These are phyloP conservation scores for Catotricha subobsoleta DNA, from an alignment of 2,888 invertebrate species.

Conservation along the genomic window DNA sequence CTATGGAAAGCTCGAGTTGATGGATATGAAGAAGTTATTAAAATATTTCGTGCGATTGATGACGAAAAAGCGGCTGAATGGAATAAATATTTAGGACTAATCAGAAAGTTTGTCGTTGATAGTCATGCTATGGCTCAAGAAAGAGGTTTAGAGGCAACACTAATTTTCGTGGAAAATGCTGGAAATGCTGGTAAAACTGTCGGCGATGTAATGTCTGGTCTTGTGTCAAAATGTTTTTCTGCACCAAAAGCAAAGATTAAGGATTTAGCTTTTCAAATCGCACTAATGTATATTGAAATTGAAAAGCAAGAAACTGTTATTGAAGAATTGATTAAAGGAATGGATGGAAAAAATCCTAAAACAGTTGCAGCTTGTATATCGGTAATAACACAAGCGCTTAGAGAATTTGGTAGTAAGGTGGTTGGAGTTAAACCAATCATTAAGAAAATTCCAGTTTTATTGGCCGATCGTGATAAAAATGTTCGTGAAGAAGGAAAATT, in stretches of 20 bases:
- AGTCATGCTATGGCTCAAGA: constrained; percentile 92
- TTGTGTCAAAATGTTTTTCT: constrained; percentile 83
- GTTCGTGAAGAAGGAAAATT: constrained; percentile 86
- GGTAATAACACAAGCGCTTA: constrained; percentile 55
- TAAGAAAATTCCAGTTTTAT: constrained; percentile 65
- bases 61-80: constrained; percentile 92
- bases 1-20: constrained; percentile 88
- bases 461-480: constrained; percentile 80
- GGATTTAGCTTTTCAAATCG: constrained; percentile 75
- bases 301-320: constrained; percentile 81
- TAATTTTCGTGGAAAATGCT: constrained; percentile 84
- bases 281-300: constrained; percentile 87
- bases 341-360: constrained; percentile 92
- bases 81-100: constrained; percentile 71
- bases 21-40: constrained; percentile 86
- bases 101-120: constrained; percentile 89
- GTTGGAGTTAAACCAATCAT: constrained; percentile 73
- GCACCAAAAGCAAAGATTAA: constrained; percentile 82
- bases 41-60: constrained; percentile 68
- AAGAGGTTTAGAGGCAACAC: constrained; percentile 80
- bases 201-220: constrained; percentile 72
- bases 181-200: constrained; percentile 71
- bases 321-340: constrained; percentile 84
- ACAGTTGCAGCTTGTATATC: constrained; percentile 72
- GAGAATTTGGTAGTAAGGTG: constrained; percentile 85